Percentiles rank a stretch among this genome's conserved stretches.
Evolutionary conservation across 2,888 invertebrate genomes (phyloP).

Genomic region (Diarsia brunnea): DNA sequence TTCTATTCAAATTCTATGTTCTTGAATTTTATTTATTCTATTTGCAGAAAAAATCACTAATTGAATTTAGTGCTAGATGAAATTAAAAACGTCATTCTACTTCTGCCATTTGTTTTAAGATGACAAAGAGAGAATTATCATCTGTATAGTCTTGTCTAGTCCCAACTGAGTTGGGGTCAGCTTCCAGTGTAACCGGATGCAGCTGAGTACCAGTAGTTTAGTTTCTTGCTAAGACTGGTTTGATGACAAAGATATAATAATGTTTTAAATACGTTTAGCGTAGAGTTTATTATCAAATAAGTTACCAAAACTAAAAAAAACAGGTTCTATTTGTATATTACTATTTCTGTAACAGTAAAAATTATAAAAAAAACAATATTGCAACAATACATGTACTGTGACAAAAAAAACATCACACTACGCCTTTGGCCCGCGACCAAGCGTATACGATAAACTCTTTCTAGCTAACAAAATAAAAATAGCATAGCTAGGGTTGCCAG

Average conservation of each 20-base stretch:
- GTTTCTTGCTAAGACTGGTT: no score
- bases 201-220: no score
- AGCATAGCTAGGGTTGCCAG: slow-evolving; percentile 17
- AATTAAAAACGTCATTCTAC: not conserved
- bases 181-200: no score
- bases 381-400: not conserved
- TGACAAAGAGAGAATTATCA: not conserved
- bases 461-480: slow-evolving; percentile 21
- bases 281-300: not conserved
- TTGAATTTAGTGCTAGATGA: not conserved
- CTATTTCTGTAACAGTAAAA: slow-evolving; percentile 4
- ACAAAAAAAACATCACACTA: not conserved
- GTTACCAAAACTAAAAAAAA: not conserved
- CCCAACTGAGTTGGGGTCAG: no score
- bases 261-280: not conserved
- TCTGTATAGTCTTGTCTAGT: no score
- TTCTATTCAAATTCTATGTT: not conserved
- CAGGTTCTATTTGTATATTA: not conserved
- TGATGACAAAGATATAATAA: no score
- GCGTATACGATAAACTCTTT: slow-evolving; percentile 35
- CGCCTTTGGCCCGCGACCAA: slow-evolving; percentile 27
- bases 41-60: not conserved
- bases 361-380: not conserved
- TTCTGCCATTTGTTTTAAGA: not conserved
- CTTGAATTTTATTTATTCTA: not conserved